phyloP scores from a whole-genome alignment of 2,113 vertebrate genomes.

The Sorex araneus region DNA sequence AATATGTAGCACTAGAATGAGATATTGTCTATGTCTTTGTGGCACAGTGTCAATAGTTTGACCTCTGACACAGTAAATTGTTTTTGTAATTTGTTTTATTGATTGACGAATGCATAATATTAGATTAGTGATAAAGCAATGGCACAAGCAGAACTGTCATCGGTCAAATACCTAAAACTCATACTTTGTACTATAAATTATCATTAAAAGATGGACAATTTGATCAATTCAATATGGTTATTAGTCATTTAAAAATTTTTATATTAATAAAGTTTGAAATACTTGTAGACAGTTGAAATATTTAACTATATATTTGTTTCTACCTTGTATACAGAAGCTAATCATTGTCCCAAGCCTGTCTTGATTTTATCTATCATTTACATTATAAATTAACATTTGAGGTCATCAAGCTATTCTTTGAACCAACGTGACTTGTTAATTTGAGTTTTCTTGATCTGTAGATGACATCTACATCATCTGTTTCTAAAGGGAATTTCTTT shows the following conservation, averaged over 20 bases:
- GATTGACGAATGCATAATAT: constrained; percentile 2
- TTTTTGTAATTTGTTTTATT: constrained; percentile 12
- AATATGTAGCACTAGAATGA: not conserved
- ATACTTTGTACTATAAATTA: not conserved
- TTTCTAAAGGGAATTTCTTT: not conserved
- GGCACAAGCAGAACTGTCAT: not conserved
- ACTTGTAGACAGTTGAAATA: not conserved
- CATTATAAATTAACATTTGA: not conserved
- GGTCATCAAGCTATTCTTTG: not conserved
- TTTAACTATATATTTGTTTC: not conserved
- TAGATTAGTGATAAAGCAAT: constrained; percentile 20
- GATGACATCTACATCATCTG: not conserved
- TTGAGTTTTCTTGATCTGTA: not conserved
- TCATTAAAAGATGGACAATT: not conserved
- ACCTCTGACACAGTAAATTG: constrained; percentile 29
- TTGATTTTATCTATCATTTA: not conserved
- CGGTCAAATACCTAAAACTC: not conserved
- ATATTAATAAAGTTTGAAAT: constrained; percentile 21
- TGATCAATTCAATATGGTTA: not conserved
- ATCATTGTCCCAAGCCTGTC: not conserved
- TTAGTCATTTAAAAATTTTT: not conserved
- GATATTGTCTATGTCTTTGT: constrained; percentile 44
- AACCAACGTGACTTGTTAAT: not conserved
- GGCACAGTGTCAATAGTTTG: not conserved
- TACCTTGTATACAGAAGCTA: not conserved